These are phyloP conservation scores for Aricia artaxerxes DNA, from an alignment of 2,888 invertebrate species.

Conservation along the genomic window DNA sequence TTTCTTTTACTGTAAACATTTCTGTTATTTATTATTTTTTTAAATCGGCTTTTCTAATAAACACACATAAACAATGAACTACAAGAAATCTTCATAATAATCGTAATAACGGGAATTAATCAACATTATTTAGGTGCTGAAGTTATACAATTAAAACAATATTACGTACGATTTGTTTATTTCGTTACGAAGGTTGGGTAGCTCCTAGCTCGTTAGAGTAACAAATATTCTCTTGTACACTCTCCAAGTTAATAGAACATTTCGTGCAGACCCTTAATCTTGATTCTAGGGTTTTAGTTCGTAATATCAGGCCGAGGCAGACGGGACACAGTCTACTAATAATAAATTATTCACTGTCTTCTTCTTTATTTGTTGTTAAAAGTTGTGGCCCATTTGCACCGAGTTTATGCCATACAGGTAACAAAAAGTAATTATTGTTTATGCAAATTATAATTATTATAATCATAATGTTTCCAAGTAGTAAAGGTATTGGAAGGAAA, in stretches of 20 bases:
- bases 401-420: no score
- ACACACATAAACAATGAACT: no score
- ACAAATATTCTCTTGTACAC: not conserved
- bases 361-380: not conserved
- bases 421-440: no score
- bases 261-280: not conserved
- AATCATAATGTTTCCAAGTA: no score
- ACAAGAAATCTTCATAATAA: not conserved
- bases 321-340: not conserved
- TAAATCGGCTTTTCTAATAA: no score
- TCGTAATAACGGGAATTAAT: not conserved
- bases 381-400: no score
- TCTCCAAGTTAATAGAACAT: constrained; percentile 4
- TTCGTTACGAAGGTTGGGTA: not conserved
- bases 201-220: not conserved
- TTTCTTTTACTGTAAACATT: no score
- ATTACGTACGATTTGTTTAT: not conserved
- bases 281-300: not conserved
- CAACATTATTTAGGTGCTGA: not conserved
- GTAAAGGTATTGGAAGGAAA: no score
- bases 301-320: not conserved
- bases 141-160: not conserved
- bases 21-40: no score
- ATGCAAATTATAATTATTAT: no score
- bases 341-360: not conserved